These are phyloP conservation scores for Chunga burmeisteri DNA, from an alignment of 2,113 vertebrate genomes.

Conservation along the genomic window DNA sequence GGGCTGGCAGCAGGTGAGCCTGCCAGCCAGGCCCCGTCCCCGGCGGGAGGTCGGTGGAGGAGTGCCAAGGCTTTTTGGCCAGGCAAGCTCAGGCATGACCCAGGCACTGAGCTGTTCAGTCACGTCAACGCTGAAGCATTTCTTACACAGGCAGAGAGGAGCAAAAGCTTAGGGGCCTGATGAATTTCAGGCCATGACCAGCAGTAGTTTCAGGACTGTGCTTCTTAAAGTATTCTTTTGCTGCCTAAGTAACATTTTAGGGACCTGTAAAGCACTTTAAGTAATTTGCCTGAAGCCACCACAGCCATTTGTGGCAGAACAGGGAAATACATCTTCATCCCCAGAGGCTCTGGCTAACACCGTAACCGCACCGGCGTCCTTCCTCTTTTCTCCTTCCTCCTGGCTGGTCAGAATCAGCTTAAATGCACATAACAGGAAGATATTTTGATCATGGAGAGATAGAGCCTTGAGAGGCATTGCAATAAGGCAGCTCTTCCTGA, in stretches of 20 bases:
- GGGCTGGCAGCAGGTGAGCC: background rate
- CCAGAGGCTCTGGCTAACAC: conserved; percentile 64
- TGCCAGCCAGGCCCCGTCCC: background rate
- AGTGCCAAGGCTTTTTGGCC: background rate
- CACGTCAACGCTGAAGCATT: background rate
- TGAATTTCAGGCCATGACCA: background rate
- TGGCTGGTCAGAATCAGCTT: background rate
- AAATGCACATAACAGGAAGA: background rate
- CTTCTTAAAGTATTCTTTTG: background rate
- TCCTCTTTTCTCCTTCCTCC: conserved; percentile 64
- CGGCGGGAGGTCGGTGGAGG: background rate
- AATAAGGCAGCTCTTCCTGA: background rate
- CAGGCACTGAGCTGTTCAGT: background rate
- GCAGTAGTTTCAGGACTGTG: background rate
- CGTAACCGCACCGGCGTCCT: conserved; percentile 45
- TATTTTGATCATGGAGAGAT: background rate
- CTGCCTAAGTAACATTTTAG: background rate
- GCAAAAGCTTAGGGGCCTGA: background rate
- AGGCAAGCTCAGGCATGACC: background rate
- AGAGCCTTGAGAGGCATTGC: background rate
- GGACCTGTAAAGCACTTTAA: background rate
- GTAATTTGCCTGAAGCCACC: conserved; percentile 14
- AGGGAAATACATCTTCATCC: conserved; percentile 47
- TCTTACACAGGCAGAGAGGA: background rate
- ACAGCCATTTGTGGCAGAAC: conserved; percentile 33